Evolutionary conservation across 2,888 invertebrate genomes (phyloP).

Genomic region (Neoscelio sp.): DNA sequence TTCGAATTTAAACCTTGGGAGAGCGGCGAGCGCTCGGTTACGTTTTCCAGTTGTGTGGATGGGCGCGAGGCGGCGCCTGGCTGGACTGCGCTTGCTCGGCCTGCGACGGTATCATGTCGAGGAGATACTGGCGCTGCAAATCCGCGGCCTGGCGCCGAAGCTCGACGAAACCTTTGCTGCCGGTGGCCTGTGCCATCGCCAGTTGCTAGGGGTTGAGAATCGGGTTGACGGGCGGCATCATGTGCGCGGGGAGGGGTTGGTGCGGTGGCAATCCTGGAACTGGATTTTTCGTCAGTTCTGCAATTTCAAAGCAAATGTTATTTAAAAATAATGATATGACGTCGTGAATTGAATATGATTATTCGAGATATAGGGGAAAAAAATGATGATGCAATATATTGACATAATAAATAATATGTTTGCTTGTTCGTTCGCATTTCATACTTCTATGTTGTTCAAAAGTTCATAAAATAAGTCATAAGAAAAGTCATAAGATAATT

Average conservation of each 20-base stretch:
- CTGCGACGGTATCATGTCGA: constrained; percentile 95
- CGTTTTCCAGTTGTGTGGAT: constrained; percentile 86
- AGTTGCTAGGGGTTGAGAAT: constrained; percentile 95
- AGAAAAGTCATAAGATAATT: too few relatives aligned
- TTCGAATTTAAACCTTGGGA: constrained; percentile 62
- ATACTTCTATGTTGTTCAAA: too few relatives aligned
- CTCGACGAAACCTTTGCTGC: constrained; percentile 86
- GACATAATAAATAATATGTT: too few relatives aligned
- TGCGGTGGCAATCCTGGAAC: constrained; percentile 84
- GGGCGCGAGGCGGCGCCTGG: constrained; percentile 80
- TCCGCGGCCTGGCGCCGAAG: constrained; percentile 93
- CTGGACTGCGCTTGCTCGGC: constrained; percentile 83
- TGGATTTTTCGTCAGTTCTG: constrained; percentile 81
- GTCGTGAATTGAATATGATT: too few relatives aligned
- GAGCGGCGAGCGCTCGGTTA: constrained; percentile 82
- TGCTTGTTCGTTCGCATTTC: too few relatives aligned
- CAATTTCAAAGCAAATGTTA: too few relatives aligned
- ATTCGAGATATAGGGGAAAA: too few relatives aligned
- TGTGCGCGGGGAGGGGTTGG: constrained; percentile 89
- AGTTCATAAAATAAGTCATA: too few relatives aligned
- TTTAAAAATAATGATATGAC: constrained; percentile 13
- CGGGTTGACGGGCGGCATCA: constrained; percentile 94
- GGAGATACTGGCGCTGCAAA: constrained; percentile 96
- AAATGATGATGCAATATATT: too few relatives aligned
- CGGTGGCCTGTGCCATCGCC: constrained; percentile 91